Evolutionary conservation across 2,888 invertebrate species (phyloP).

Genomic region (Cacoxenus indagator): DNA sequence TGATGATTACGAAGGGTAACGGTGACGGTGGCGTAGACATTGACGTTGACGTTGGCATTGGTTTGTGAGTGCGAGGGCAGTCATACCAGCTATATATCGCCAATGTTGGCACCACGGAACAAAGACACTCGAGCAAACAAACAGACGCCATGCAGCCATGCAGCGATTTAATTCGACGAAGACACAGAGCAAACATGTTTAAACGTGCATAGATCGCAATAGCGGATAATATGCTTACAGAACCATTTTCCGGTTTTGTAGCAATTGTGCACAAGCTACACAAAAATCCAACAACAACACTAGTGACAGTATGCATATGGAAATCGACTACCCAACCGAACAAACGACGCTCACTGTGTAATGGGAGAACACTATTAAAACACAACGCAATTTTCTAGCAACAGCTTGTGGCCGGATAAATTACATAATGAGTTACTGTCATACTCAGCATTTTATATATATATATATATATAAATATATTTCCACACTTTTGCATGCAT

Average conservation of each 20-base stretch:
- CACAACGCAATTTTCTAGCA: conserved; percentile 4
- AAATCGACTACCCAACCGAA: neutral
- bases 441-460: no score
- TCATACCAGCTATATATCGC: neutral
- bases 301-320: no score
- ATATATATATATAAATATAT: no score
- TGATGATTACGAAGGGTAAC: neutral
- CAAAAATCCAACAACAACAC: neutral
- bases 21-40: neutral
- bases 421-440: conserved; percentile 23
- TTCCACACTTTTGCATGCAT: neutral
- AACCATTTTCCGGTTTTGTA: conserved; percentile 61
- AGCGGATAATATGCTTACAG: conserved; percentile 63
- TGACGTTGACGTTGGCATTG: conserved; percentile 28
- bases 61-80: conserved; percentile 38
- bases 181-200: conserved; percentile 14
- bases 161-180: conserved; percentile 28
- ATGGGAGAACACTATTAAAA: neutral
- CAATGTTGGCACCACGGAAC: conserved; percentile 35
- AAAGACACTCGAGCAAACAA: conserved; percentile 15
- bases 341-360: neutral
- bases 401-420: conserved; percentile 22
- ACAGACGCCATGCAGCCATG: conserved; percentile 31
- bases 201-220: conserved; percentile 25
- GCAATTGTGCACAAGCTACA: neutral